These are phyloP conservation scores for Lacerta agilis DNA, from an alignment of 2,797 vertebrate genomes.

Conservation along the genomic window DNA sequence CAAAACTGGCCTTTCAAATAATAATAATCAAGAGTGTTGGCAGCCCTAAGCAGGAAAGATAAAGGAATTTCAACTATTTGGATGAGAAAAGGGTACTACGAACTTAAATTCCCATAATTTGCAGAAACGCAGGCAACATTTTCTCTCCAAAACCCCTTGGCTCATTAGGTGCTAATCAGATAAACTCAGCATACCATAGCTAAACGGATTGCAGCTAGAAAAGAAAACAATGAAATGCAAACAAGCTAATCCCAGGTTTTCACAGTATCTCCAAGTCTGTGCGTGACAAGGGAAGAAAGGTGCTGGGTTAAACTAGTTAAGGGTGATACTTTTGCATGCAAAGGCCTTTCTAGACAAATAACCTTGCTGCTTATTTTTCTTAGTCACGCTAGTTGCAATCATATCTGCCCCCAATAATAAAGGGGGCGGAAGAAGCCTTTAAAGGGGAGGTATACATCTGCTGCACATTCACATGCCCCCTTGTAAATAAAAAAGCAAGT, in stretches of 20 bases:
- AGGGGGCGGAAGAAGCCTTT: not conserved
- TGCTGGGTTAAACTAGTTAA: slow-evolving; percentile 74
- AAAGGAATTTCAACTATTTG: slow-evolving; percentile 72
- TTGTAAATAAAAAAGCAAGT: not conserved
- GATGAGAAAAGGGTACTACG: slow-evolving; percentile 64
- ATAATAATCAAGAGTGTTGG: not conserved
- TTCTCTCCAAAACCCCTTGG: slow-evolving; percentile 61
- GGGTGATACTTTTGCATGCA: slow-evolving; percentile 68
- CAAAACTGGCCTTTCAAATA: not conserved
- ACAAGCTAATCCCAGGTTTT: slow-evolving; percentile 77
- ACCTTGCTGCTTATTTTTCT: slow-evolving; percentile 39
- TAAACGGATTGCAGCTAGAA: slow-evolving; percentile 79
- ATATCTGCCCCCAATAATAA: not conserved
- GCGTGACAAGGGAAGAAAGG: slow-evolving; percentile 77
- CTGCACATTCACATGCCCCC: not conserved
- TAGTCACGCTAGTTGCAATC: slow-evolving; percentile 20
- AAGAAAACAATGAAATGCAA: slow-evolving; percentile 80
- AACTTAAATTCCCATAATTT: slow-evolving; percentile 66
- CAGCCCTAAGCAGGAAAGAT: slow-evolving; percentile 50
- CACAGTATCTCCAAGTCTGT: slow-evolving; percentile 75
- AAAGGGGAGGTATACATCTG: not conserved
- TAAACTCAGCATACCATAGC: slow-evolving; percentile 80
- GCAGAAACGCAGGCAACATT: slow-evolving; percentile 51
- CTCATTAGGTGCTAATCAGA: slow-evolving; percentile 79
- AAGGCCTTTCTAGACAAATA: slow-evolving; percentile 18